Evolutionary conservation across 1,140 invertebrate genomes (phyloP), one percentile per base, ranked within the genome.

Genomic region (Bombus cullumanus): DNA sequence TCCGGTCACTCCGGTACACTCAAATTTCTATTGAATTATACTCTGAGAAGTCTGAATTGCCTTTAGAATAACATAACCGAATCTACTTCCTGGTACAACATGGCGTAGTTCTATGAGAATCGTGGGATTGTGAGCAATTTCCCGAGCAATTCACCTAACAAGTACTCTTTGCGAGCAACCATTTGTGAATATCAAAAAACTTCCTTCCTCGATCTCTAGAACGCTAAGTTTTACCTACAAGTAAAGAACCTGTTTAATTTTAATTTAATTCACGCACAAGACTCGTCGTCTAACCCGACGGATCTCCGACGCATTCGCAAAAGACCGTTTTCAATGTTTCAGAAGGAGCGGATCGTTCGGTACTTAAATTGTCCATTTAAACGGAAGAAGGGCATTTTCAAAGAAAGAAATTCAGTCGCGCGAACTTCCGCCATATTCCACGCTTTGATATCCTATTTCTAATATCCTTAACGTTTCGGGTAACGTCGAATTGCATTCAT

Each of bases 111-210:
- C 34, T 18, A 13, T 31, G 18, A 39, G n/a, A 59, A 59, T 18
- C 43, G 43, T 41, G 47, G 73, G 28, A 41, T 72, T 72, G 68
- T 41, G 28, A 43, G 6, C 62, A 39, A n/a, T 64, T 31, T 47
- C 62, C 18, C 28, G 34, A 25, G 34, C 62, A n/a, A 83, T 69
- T 83, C 81, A 31, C n/a, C 62, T 34, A 47, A n/a, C 73, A 53
- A 83, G 74, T 77, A 31, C 43, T 9, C 22, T 68, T 43, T 6
- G 9, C 25, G 47, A 66, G 34, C 22, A 47, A 18, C 43, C 3
- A 28, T 28, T 62, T 31, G 15, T 13, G 41, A 74, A 37, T 68
- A 39, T 8, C 31, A 34, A 76, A 66, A 76, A 83, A 76, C 25
- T 53, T 39, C 6, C 25, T 12, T 12, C 2, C 10, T 2, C 37